phyloP scores from a whole-genome alignment of 2,113 vertebrate genomes.

The Vimba vimba region DNA sequence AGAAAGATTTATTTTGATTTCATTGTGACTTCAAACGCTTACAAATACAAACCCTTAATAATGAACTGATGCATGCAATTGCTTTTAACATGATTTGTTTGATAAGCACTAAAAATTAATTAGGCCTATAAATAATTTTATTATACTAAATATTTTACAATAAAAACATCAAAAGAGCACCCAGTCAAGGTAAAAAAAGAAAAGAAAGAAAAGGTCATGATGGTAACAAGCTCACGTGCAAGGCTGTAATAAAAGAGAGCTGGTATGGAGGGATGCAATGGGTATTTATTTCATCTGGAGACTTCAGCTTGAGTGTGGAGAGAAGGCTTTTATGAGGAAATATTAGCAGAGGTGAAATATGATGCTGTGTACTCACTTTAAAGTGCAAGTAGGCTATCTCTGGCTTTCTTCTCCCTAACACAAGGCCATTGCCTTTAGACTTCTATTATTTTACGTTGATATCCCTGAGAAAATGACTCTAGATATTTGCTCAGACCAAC shows the following conservation, averaged over 20 bases:
- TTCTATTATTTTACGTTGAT: neutral
- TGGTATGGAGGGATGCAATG: neutral
- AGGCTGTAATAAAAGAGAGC: conserved; percentile 10
- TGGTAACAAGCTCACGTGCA: neutral
- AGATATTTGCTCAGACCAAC: neutral
- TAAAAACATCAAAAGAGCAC: neutral
- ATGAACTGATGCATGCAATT: neutral
- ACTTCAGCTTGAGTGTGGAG: conserved; percentile 60
- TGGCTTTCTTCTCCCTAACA: conserved; percentile 57
- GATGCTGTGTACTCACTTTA: conserved; percentile 60
- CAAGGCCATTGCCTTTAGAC: conserved; percentile 22
- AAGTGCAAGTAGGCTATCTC: conserved; percentile 43
- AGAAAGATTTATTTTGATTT: too few relatives aligned
- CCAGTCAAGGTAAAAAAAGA: neutral
- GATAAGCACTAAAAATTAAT: neutral
- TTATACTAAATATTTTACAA: neutral
- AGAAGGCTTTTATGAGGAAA: conserved; percentile 67
- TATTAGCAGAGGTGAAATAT: conserved; percentile 74
- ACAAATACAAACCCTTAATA: too few relatives aligned
- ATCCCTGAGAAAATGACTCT: conserved; percentile 15
- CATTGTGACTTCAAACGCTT: too few relatives aligned
- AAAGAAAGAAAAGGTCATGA: neutral
- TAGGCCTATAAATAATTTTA: neutral
- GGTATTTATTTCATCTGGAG: conserved; percentile 51
- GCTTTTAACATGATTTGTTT: neutral